These are phyloP conservation scores for Myripristis jacobus DNA, from an alignment of 2,797 vertebrate genomes.

Conservation along the genomic window DNA sequence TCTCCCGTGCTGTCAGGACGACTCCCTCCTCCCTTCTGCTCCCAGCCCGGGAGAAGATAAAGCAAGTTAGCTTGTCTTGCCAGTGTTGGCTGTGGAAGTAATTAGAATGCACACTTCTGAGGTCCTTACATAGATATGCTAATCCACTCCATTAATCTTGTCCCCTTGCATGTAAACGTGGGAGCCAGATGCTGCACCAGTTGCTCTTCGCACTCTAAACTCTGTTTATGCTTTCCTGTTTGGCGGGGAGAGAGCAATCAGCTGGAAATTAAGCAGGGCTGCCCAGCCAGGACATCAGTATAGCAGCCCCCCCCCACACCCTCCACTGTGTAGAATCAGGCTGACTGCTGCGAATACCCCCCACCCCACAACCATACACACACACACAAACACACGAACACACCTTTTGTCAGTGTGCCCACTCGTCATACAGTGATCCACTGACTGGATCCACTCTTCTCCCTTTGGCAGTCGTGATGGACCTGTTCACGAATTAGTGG, in stretches of 20 bases:
- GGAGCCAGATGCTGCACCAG: conserved; percentile 87
- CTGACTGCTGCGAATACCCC: conserved; percentile 79
- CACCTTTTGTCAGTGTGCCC: conserved; percentile 76
- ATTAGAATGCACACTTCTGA: conserved; percentile 82
- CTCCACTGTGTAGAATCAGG: conserved; percentile 82
- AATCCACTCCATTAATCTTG: conserved; percentile 88
- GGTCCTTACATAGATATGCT: conserved; percentile 83
- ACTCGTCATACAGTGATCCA: conserved; percentile 76
- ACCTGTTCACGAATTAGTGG: conserved; percentile 56
- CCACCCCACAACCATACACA: too few relatives aligned
- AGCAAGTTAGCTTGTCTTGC: conserved; percentile 37
- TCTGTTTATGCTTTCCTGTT: conserved; percentile 82
- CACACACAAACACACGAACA: too few relatives aligned
- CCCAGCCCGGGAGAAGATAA: conserved; percentile 14
- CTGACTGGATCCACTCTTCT: conserved; percentile 71
- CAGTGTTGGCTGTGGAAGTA: conserved; percentile 71
- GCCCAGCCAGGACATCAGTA: conserved; percentile 83
- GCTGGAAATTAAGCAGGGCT: conserved; percentile 86
- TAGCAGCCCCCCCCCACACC: conserved; percentile 81
- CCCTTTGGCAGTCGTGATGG: conserved; percentile 50
- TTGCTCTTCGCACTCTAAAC: conserved; percentile 87
- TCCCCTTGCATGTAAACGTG: conserved; percentile 85
- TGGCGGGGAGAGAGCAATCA: conserved; percentile 80
- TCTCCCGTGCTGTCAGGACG: conserved; percentile 39
- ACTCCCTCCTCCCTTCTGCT: conserved; percentile 16